Base-by-base conservation (phyloP, 2,888 invertebrate species). In the Nephrotoma flavescens region DNA sequence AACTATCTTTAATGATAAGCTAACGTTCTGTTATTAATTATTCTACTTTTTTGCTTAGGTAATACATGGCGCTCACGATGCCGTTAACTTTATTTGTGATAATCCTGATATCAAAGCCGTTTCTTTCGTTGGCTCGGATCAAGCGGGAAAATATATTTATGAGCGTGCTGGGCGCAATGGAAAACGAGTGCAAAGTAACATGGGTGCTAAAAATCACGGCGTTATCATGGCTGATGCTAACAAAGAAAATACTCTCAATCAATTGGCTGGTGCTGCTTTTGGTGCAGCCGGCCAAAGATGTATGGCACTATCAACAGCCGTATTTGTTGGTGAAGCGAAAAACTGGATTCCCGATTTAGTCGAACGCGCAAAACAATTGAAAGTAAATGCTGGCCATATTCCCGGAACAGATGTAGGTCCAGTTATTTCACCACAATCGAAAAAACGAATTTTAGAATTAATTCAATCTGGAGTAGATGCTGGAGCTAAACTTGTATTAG, bases 151-250 rank as follows among this genome's bases (percentile, higher is more conserved):
- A 91, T 96, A 99, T 91, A 99, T 99, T 90, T 99, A 99, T 92
- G 95, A 96, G 89, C 94, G 97, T 88, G 97, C 98, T 86, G 96
- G 97, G 2, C 95, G 95, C 88, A 96, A 96, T 90, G 99, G 99
- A 89, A 98, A 98, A 90, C 94, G 98, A 47, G 98, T 99, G 0
- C 99, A 99, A 92, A 97, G 97, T 89, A 99, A 99, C 92, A 98
- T 99, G 98, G 99, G 99, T 11, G 99, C 99, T 4, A 99, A 99
- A 92, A 99, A 99, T 92, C 99, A 99, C 91, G 99, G 99, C 83
- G 95, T 99, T 12, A 94, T 99, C 71, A 94, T 99, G 94, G 96
- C 98, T 0, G 99, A 99, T 92, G 99, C 99, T 0, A 98, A 99
- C 92, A 99, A 99, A 91, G 98, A 98, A 89, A 96, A 97, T 89